Percentiles rank a stretch among this genome's conserved stretches.
These are phyloP conservation scores for Linepithema humile DNA, from an alignment of 1,140 invertebrate genomes.

Conservation along the genomic window DNA sequence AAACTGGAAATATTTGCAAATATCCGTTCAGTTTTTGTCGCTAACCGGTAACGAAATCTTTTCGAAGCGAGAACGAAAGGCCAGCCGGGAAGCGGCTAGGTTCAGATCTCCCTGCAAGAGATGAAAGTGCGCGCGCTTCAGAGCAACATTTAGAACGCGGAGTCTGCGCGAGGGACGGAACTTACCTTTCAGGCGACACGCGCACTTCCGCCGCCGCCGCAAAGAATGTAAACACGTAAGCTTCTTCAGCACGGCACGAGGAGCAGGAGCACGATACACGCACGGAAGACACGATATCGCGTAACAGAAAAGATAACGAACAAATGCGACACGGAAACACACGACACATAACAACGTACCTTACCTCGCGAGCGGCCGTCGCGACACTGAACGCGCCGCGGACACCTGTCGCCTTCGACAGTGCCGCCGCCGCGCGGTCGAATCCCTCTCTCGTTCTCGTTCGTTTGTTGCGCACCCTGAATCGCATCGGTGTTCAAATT, in stretches of 20 bases:
- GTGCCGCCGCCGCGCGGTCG: conserved; percentile 79
- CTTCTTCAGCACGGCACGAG: conserved; percentile 32
- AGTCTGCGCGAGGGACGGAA: conserved; percentile 74
- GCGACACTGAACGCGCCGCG: conserved; percentile 81
- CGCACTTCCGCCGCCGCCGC: conserved; percentile 61
- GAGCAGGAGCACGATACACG: background rate
- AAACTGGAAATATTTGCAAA: background rate
- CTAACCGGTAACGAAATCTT: background rate
- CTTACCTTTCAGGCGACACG: conserved; percentile 68
- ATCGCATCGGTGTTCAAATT: background rate
- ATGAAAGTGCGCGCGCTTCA: conserved; percentile 45
- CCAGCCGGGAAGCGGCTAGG: conserved; percentile 7
- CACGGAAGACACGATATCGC: background rate
- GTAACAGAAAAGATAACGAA: conserved; percentile 18
- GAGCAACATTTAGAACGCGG: conserved; percentile 24
- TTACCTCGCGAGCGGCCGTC: conserved; percentile 83
- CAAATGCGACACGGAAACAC: no score
- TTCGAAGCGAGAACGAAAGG: conserved; percentile 32
- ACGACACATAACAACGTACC: conserved; percentile 68
- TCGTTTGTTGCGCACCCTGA: conserved; percentile 46
- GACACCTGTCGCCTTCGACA: conserved; percentile 81
- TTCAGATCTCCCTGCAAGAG: background rate
- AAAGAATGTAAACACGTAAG: conserved; percentile 57
- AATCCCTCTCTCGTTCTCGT: conserved; percentile 67
- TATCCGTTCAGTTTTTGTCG: background rate